Evolutionary conservation across 2,888 invertebrate species (phyloP).

Genomic region (Ochropleura plecta): DNA sequence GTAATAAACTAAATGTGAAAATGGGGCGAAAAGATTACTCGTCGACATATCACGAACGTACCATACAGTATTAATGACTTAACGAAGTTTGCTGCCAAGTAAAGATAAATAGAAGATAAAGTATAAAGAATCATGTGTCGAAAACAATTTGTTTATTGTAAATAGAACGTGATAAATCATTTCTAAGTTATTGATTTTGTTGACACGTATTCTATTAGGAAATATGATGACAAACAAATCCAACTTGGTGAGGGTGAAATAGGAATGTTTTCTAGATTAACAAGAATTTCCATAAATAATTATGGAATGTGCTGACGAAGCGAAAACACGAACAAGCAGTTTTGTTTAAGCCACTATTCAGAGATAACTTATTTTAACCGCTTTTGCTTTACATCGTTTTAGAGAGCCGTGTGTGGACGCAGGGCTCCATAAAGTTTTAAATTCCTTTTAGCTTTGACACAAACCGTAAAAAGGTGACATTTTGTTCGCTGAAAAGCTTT

Average conservation of each 20-base stretch:
- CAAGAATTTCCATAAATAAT: background rate
- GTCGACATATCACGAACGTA: conserved; percentile 64
- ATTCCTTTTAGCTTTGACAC: conserved; percentile 24
- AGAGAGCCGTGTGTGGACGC: background rate
- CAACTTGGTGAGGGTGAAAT: background rate
- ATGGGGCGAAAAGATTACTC: conserved; percentile 25
- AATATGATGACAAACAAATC: background rate
- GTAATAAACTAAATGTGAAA: conserved; percentile 26
- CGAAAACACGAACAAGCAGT: background rate
- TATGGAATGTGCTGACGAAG: background rate
- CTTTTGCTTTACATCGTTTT: conserved; percentile 25
- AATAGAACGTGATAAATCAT: background rate
- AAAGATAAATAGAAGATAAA: conserved; percentile 12
- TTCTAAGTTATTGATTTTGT: background rate
- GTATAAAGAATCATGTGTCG: background rate
- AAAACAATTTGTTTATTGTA: background rate
- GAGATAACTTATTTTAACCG: background rate
- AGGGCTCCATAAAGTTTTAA: conserved; percentile 20
- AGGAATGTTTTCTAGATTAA: background rate
- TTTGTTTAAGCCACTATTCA: conserved; percentile 29
- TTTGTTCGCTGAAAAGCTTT: conserved; percentile 18
- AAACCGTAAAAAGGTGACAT: conserved; percentile 25
- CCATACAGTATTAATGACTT: conserved; percentile 52
- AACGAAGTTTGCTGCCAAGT: conserved; percentile 9
- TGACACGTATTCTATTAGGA: background rate